Evolutionary conservation across 2,113 vertebrate species (phyloP), one percentile per base, ranked within the genome.

Genomic region (Thamnophis sirtalis): DNA sequence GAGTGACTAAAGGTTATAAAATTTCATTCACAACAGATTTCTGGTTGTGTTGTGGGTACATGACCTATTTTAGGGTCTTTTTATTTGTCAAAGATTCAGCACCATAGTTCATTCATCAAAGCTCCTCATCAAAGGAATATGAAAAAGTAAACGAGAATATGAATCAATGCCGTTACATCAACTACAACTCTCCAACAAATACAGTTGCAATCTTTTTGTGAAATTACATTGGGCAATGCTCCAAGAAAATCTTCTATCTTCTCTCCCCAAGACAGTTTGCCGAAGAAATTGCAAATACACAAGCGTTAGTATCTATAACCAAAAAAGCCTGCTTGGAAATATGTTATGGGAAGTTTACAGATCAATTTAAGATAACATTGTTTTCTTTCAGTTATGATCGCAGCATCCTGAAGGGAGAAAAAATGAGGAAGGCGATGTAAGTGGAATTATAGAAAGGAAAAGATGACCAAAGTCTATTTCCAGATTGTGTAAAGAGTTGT

Each of bases 211-310:
- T 96, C 95, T 96, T 97, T 92, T 97, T 96, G 96, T 95, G 97
- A 97, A 98, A 98, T 98, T 97, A 98, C 97, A 97, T 97, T 97
- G 97, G 98, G 97, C 98, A 97, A 95, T 96, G 92, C 94, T 97
- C 97, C 98, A 98, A 97, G 96, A 97, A 97, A 97, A 97, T 97
- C 97, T 96, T 97, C 97, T 97, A 97, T 97, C 93, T 96, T 97
- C 96, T 97, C 97, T 96, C 95, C 93, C 4, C 93, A 97, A 96
- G 94, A 97, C 97, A 97, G 97, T 96, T 97, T 98, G 97, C 98
- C 97, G 98, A 97, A 97, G 96, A 97, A 98, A 97, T 97, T 9
- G 48, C 97, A 97, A 97, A 97, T 96, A 97, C 95, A 95, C 95
- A 96, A 94, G 97, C 96, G 97, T 97, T 98, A 97, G 97, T 97